These are phyloP conservation scores for Acanthosepion pharaonis DNA, from an alignment of 2,888 invertebrate species.

Conservation along the genomic window DNA sequence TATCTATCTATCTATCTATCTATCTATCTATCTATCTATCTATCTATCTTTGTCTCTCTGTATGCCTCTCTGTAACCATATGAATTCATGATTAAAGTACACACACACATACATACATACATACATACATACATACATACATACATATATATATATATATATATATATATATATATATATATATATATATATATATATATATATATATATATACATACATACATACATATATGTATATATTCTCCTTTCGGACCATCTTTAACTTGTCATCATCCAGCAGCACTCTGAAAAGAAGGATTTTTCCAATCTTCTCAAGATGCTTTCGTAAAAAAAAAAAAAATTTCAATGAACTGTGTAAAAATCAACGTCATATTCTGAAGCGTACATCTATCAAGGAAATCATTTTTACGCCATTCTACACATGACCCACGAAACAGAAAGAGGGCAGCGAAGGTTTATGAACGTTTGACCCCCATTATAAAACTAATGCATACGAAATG, in stretches of 20 bases:
- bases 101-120: too few species aligned
- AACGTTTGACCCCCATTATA: neutral
- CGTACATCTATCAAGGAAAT: neutral
- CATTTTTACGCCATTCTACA: neutral
- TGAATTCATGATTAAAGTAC: too few species aligned
- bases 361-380: neutral
- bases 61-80: too few species aligned
- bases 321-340: neutral
- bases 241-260: neutral
- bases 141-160: too few species aligned
- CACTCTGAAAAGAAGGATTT: neutral
- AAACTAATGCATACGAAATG: conserved; percentile 33
- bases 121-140: too few species aligned
- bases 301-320: neutral
- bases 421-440: neutral
- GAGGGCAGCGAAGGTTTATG: conserved; percentile 33
- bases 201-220: too few species aligned
- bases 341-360: neutral
- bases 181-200: too few species aligned
- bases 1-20: too few species aligned
- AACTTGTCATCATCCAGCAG: neutral
- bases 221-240: too few species aligned
- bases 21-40: too few species aligned
- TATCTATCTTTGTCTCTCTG: too few species aligned
- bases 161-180: too few species aligned